Conservation (phyloP, 2,888 invertebrate genomes). For the Caenorhabditis imperialis region DNA sequence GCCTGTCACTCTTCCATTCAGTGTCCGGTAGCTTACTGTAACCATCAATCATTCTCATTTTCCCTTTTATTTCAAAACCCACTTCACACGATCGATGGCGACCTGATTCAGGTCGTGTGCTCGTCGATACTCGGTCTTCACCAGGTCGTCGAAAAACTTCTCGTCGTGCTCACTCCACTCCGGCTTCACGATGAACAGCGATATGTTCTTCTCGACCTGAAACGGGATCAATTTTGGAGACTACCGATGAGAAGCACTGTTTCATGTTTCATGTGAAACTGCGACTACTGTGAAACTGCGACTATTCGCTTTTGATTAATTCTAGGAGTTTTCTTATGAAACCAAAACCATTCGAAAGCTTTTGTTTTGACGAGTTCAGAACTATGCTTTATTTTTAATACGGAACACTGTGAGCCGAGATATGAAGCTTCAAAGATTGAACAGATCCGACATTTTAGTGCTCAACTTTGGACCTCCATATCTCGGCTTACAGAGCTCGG, state of each 20-base stretch:
- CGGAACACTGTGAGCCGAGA: too few relatives aligned
- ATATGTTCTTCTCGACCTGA: constrained; percentile 48
- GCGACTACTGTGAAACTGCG: too few relatives aligned
- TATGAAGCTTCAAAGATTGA: background rate
- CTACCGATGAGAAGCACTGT: too few relatives aligned
- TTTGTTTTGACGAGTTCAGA: too few relatives aligned
- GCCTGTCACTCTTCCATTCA: constrained; percentile 56
- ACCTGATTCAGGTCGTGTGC: constrained; percentile 49
- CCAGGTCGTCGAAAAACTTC: constrained; percentile 39
- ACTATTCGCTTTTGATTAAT: too few relatives aligned
- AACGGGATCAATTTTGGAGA: too few relatives aligned
- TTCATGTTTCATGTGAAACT: too few relatives aligned
- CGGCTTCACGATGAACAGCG: constrained; percentile 45
- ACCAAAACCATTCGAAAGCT: too few relatives aligned
- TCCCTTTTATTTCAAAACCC: background rate
- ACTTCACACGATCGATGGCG: constrained; percentile 46
- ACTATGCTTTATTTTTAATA: too few relatives aligned
- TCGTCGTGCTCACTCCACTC: constrained; percentile 49
- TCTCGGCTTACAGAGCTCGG: too few relatives aligned
- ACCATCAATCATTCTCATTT: background rate
- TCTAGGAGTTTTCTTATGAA: constrained; percentile 3
- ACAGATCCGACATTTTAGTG: too few relatives aligned
- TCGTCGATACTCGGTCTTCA: constrained; percentile 45
- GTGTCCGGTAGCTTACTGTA: constrained; percentile 51
- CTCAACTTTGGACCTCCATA: too few relatives aligned